Base-by-base conservation (phyloP, 2,888 invertebrate genomes). In the Leptothorax acervorum region DNA sequence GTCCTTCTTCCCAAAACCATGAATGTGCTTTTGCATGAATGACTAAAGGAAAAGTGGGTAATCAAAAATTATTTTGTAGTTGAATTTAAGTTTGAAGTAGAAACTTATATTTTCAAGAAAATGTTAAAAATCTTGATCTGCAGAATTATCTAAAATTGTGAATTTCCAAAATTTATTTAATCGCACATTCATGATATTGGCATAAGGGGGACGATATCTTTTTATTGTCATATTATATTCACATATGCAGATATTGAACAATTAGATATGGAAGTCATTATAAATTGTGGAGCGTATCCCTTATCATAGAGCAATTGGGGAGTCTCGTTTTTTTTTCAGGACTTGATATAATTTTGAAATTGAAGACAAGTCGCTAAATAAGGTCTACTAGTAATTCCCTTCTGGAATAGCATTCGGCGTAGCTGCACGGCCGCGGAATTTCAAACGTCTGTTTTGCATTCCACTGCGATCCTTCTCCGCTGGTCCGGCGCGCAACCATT, bases 381-480 rank as follows among this genome's bases (percentile, higher is more conserved):
- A 60, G 79, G 73, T 62, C 39, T 60, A 60, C 73, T 81, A 73
- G 39, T 35, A 35, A 81, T 81, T 62, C 28, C 73, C 73, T 81
- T 73, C 73, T 73, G 79, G n/a, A 83, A 68, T 76, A 68, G 48
- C 66, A 57, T 55, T 74, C 57, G 68, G 45, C 66, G 68, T 60
- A 68, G 87, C 74, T 73, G 82, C 90, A 86, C 86, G 88, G 88
- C 87, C 87, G 87, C 87, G 91, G 93, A 93, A 94, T 93, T 92
- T 92, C 92, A 93, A 92, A 91, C 92, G 91, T 91, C 93, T 92
- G 89, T 87, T 93, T 93, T 92, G 93, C 92, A 91, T 92, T 90
- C 89, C 89, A 75, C 83, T 86, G 73, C 90, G 89, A 91, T 91
- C 89, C 83, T 85, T 82, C 82, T 79, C 84, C 53, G 66, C 65